Evolutionary conservation across 2,888 invertebrate genomes (phyloP), one percentile per base, ranked within the genome.

Genomic region (Aspidiotus destructor): DNA sequence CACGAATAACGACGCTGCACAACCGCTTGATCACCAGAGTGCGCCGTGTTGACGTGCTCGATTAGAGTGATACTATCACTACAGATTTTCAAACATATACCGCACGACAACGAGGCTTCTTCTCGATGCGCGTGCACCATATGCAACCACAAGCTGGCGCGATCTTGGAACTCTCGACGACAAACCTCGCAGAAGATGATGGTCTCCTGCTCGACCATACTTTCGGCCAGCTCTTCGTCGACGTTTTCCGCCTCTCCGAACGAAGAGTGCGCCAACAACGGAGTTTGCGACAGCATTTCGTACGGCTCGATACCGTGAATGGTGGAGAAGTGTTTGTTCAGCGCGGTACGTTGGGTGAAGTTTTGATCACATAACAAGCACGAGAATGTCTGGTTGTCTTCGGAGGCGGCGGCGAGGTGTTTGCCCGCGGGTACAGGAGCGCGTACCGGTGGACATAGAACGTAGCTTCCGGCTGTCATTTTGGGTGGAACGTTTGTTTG

Each of bases 131-230:
- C 80, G 11, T 80, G 78, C 13, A 81, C 77, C 72, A 83, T 78
- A 72, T 83, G 83, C 52, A 80, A 74, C 79, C 81, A 82, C 40
- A 83, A 75, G 58, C 82, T 82, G 0, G 79, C 78, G 68, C 80
- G 78, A 71, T 80, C 80, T 68, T 78, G 79, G 70, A 80, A 80
- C 65, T 80, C 79, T 7, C 80, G 74, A 1, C 77, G 77, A 71
- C 80, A 80, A 60, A 80, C 77, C 73, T 80, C 79, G 72, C 80
- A 80, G 60, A 79, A 77, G 70, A 79, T 79, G 28, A 79, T 78
- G 0, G 79, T 79, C 73, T 79, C 79, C 28, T 78, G 76, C 73
- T 78, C 79, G 54, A 79, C 75, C 74, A 77, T 75, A 71, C 77
- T 78, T 15, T 74, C 74, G 53, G 72, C 71, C 65, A 71, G 69